Evolutionary conservation across 23 tunicate genomes (phyloP), one percentile per base, ranked within the genome.

Genomic region (Phallusia fumigata): DNA sequence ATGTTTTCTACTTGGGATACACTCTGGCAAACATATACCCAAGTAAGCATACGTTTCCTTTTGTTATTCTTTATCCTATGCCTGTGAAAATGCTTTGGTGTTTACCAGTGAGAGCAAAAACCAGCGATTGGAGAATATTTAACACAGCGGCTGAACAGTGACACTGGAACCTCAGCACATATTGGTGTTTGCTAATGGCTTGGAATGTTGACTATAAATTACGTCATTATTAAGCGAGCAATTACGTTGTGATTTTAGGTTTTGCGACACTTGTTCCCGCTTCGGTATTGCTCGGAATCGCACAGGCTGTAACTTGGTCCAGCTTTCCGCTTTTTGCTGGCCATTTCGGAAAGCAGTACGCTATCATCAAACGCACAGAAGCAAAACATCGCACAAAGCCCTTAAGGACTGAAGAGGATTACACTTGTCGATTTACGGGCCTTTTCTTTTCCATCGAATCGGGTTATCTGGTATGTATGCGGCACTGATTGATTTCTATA

Each of bases 21-120:
- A 80, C 74, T 53, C 1, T 80, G 35, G 73, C 83, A 22, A 80
- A 80, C 74, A 52, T 80, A 18, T 80, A 52, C 53, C 83, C 83
- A 52, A 53, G 83, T 80, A 80, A 52, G 83, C 74, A 65, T n/a
- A n/a, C n/a, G n/a, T n/a, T n/a, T n/a, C n/a, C n/a, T n/a, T n/a
- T n/a, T n/a, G n/a, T n/a, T n/a, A n/a, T n/a, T n/a, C n/a, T n/a
- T n/a, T n/a, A n/a, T n/a, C n/a, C n/a, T n/a, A n/a, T n/a, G n/a
- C n/a, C n/a, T n/a, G n/a, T n/a, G n/a, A n/a, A n/a, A n/a, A n/a
- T n/a, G n/a, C n/a, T n/a, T n/a, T n/a, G n/a, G n/a, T n/a, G n/a
- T n/a, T n/a, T n/a, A n/a, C n/a, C n/a, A n/a, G n/a, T n/a, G n/a
- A n/a, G n/a, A n/a, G n/a, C n/a, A n/a, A n/a, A n/a, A n/a, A n/a